Evolutionary conservation across 1,140 invertebrate species (phyloP), one percentile per base, ranked within the genome.

Genomic region (Lutraria rhynchaena): DNA sequence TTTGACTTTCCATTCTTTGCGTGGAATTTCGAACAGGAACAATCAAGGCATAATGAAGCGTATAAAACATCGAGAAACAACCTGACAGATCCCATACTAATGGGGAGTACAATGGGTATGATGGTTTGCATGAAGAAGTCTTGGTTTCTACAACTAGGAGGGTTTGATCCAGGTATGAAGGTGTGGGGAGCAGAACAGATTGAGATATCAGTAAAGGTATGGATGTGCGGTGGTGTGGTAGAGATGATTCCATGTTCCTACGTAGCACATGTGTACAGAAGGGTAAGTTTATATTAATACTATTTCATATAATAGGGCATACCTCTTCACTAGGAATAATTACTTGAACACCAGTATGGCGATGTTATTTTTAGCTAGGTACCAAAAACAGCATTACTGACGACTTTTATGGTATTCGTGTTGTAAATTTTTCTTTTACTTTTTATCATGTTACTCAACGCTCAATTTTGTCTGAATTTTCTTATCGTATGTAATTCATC

Each of bases 141-240:
- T 27, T 86, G 81, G 41, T 87, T 87, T 49, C 49, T 73, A 24
- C 11, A 98, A 93, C 94, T 99, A 78, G 98, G 98, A 31, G 95
- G 96, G 51, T 99, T 99, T 90, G 98, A 99, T 91, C 95, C 98
- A 92, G 97, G 97, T 86, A 99, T 99, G 98, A 97, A 99, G 90
- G 98, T 99, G 86, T 99, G 98, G 98, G 98, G 98, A 37, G 98
- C 98, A 78, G 98, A 99, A 93, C 99, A 99, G 94, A 94, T 99
- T 31, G 98, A 99, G 94, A 98, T 99, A 96, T 98, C 97, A 84
- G 99, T 99, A 92, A 94, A 97, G 95, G 97, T 57, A 1, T 76
- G 73, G 73, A 76, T 76, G 73, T 76, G 73, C 24, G 73, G 73
- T 0, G 73, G 73, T 3, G 29, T 57, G 24, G 44, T 76, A 19